Evolutionary conservation across 35 echinoderm and acorn worm genomes (phyloP).

Genomic region (Holothuria glaberrima): DNA sequence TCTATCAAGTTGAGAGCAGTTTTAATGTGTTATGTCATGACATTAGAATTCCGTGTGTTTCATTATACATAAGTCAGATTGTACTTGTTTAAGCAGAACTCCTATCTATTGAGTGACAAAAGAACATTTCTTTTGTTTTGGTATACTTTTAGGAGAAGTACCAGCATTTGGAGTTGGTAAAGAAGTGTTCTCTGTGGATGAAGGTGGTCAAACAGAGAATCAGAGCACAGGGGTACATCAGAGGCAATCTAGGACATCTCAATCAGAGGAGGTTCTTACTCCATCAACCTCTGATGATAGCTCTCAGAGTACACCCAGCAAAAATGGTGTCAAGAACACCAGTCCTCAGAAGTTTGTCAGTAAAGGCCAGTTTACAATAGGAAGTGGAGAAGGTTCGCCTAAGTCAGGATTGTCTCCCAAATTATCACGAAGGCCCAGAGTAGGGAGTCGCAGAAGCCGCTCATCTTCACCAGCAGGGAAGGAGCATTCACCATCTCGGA

Average conservation of each 20-base stretch:
- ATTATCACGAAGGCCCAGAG: conserved; percentile 65
- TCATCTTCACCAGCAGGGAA: conserved; percentile 89
- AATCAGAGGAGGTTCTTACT: background rate
- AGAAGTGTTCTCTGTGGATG: background rate
- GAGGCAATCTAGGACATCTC: conserved; percentile 12
- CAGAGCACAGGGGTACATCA: background rate
- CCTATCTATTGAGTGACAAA: too few species aligned
- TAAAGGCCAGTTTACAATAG: conserved; percentile 90
- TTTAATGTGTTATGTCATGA: too few species aligned
- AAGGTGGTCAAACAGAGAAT: background rate
- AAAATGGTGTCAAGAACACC: background rate
- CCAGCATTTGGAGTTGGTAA: conserved; percentile 23
- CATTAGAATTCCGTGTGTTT: conserved; percentile 13
- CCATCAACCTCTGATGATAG: conserved; percentile 7
- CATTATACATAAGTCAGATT: background rate
- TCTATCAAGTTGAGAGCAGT: too few species aligned
- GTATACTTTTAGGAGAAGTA: background rate
- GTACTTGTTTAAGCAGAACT: too few species aligned
- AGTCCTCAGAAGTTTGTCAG: conserved; percentile 68
- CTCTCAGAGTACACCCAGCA: conserved; percentile 28
- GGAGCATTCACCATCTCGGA: conserved; percentile 83
- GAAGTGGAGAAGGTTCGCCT: conserved; percentile 83
- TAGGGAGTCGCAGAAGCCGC: conserved; percentile 72
- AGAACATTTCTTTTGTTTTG: too few species aligned
- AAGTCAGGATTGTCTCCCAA: conserved; percentile 91